phyloP scores from a whole-genome alignment of 2,113 vertebrate species.

The Clarias macrocephalus region DNA sequence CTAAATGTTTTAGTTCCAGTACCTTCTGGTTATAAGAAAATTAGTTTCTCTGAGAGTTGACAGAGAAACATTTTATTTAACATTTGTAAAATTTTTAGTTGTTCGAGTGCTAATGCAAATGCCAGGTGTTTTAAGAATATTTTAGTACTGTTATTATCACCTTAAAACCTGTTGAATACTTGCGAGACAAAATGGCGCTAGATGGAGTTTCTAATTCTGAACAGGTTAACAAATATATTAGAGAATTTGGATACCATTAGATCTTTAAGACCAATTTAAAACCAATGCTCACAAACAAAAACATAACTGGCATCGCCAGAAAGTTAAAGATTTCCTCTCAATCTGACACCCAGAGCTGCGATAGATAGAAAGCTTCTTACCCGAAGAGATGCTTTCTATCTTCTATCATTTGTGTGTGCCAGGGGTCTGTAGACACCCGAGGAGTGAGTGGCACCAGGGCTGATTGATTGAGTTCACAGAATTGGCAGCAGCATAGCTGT shows the following conservation, averaged over 20 bases:
- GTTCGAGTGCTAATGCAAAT: no score
- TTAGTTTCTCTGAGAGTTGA: not conserved
- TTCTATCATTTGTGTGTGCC: constrained; percentile 63
- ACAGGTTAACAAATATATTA: not conserved
- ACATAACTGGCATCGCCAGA: not conserved
- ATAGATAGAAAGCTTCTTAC: constrained; percentile 3
- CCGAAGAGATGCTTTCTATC: no score
- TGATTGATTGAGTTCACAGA: constrained; percentile 73
- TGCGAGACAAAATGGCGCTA: not conserved
- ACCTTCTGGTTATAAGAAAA: not conserved
- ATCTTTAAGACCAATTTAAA: not conserved
- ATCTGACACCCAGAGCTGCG: not conserved
- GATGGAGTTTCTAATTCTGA: not conserved
- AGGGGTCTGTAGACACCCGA: not conserved
- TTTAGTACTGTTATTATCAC: not conserved
- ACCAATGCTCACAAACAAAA: not conserved
- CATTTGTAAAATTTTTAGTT: not conserved
- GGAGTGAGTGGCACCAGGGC: constrained; percentile 61
- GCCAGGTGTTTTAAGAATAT: not conserved
- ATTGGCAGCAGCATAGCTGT: constrained; percentile 72
- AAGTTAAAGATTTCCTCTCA: constrained; percentile 8
- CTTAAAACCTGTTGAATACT: not conserved
- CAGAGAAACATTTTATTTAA: not conserved
- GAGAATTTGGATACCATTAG: not conserved
- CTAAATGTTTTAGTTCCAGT: not conserved